Evolutionary conservation across 2,888 invertebrate genomes (phyloP).

Genomic region (Gryllus longicercus): DNA sequence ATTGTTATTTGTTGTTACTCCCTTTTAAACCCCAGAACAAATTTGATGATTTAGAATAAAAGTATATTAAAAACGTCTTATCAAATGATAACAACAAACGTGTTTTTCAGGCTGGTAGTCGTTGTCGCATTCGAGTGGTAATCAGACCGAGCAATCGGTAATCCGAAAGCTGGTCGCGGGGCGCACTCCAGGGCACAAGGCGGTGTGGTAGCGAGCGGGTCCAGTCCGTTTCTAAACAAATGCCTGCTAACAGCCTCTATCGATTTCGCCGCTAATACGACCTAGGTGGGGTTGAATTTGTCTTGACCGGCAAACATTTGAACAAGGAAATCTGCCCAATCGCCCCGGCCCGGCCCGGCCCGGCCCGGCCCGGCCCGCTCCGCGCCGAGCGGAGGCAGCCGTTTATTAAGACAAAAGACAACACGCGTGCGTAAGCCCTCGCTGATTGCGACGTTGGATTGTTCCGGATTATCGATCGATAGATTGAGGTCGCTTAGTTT

Average conservation of each 20-base stretch:
- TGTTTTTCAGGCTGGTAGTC: no score
- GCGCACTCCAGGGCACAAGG: no score
- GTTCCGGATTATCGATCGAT: background rate
- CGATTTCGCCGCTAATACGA: background rate
- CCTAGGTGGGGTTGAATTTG: background rate
- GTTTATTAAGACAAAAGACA: constrained; percentile 11
- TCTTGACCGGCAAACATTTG: constrained; percentile 5
- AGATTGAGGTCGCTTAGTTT: no score
- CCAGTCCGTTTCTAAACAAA: background rate
- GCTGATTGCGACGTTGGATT: background rate
- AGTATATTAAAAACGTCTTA: no score
- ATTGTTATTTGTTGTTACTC: no score
- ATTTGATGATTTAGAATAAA: no score
- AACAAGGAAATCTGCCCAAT: background rate
- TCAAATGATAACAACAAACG: no score
- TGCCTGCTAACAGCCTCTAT: constrained; percentile 8
- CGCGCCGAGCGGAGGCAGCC: background rate
- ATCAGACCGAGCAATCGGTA: no score
- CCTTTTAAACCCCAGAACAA: no score
- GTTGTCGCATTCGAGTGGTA: no score
- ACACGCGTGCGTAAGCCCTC: background rate
- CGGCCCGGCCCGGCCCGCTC: background rate
- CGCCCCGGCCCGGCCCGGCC: background rate
- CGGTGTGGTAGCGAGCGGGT: background rate
- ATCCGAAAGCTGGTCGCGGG: no score